Evolutionary conservation across 1,140 invertebrate genomes (phyloP), one percentile per base, ranked within the genome.

Genomic region (Anoplophora glabripennis): DNA sequence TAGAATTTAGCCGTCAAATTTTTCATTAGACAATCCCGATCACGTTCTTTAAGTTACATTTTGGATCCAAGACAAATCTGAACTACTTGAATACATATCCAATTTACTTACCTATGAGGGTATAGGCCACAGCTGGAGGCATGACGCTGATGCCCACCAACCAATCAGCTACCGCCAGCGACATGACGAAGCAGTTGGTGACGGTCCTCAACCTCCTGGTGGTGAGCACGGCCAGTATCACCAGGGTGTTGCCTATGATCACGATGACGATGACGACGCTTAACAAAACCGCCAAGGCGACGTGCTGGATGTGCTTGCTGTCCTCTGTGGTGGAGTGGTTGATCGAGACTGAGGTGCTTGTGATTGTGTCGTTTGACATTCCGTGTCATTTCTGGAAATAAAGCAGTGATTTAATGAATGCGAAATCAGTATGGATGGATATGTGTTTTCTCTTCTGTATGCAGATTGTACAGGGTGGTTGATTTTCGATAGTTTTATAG

Each of bases 181-280:
- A 95, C 59, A 93, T 94, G 28, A 97, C 89, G 75, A 96, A 95
- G 78, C 93, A 96, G 78, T 98, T 98, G 55, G 94, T 96, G 18
- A 96, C 93, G 14, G 92, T 94, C 53, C 93, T 84, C 36, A 98
- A 78, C 49, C 94, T 84, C 59, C 91, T 84, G 38, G 94, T 96
- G n/a, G 89, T 95, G 65, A 92, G 82, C 10, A 97, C 93, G 2
- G 94, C 91, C 1, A 91, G 81, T 52, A 97, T 95, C 12, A 96
- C 93, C 57, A 97, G 80, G 1, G 91, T 88, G 75, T 97, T 97
- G 45, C 94, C 94, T 41, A 92, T 80, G 28, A 86, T 80, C 28
- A 84, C 85, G 35, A 85, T 78, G 8, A 86, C 78, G 61, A 85
- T 86, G 11, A 86, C 75, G 8, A 84, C 70, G 67, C 77, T 83